Conservation (phyloP, 1,140 invertebrate species). For the Elymnias hypermnestra region DNA sequence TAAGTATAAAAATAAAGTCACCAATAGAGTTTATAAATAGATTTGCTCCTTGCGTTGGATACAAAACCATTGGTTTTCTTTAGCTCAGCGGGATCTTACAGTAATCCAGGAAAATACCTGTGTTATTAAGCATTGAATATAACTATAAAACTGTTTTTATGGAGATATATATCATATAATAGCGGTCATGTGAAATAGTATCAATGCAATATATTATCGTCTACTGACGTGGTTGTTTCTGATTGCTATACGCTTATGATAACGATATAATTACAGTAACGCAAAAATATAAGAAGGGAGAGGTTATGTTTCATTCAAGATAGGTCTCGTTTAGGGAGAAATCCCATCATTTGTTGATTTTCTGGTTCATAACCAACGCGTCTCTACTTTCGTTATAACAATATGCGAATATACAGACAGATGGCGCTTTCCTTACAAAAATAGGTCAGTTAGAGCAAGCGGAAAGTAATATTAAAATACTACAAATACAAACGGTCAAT, state of each 20-base stretch:
- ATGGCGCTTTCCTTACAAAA: slow-evolving; percentile 14
- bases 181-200: background rate
- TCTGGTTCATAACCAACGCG: background rate
- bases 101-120: background rate
- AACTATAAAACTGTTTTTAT: too few species aligned
- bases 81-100: too few species aligned
- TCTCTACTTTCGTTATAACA: background rate
- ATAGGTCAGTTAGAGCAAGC: slow-evolving; percentile 9
- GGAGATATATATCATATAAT: too few species aligned
- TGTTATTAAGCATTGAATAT: too few species aligned
- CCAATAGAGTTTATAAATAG: slow-evolving; percentile 60
- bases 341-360: slow-evolving; percentile 6
- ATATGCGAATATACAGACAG: slow-evolving; percentile 6
- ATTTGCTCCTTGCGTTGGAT: slow-evolving; percentile 41
- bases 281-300: background rate
- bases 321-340: slow-evolving; percentile 7
- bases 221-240: slow-evolving; percentile 12
- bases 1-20: slow-evolving; percentile 61
- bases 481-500: too few species aligned
- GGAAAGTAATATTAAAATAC: too few species aligned
- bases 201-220: slow-evolving; percentile 5
- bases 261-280: background rate
- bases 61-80: slow-evolving; percentile 11
- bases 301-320: slow-evolving; percentile 13
- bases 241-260: slow-evolving; percentile 4